phyloP scores from a whole-genome alignment of 2,888 invertebrate genomes.

The Drosophila borborema region DNA sequence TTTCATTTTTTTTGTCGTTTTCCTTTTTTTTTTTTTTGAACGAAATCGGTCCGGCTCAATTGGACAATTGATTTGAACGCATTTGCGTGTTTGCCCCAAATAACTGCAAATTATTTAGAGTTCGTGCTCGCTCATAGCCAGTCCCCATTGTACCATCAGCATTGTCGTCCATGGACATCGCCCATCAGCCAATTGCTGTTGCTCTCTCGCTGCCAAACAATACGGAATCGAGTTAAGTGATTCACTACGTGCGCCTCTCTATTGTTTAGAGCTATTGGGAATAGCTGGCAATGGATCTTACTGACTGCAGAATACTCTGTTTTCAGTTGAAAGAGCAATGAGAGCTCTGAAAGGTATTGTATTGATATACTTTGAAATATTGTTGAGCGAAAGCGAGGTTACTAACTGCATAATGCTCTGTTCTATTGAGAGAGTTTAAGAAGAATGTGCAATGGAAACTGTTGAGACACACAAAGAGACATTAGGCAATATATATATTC shows the following conservation, averaged over 20 bases:
- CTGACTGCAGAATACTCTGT: background rate
- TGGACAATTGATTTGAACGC: conserved; percentile 83
- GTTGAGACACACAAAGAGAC: too few relatives aligned
- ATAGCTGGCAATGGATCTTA: conserved; percentile 7
- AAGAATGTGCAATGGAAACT: too few relatives aligned
- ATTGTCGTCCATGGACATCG: conserved; percentile 33
- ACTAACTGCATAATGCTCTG: background rate
- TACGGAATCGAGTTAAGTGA: conserved; percentile 76
- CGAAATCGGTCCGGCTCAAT: conserved; percentile 65
- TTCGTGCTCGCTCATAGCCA: conserved; percentile 25
- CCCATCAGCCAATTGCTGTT: conserved; percentile 27
- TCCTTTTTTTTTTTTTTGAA: conserved; percentile 31
- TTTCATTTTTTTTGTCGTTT: conserved; percentile 9
- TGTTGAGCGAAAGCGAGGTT: background rate
- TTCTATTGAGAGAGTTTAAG: background rate
- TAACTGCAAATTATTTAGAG: conserved; percentile 76
- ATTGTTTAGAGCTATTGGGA: conserved; percentile 20
- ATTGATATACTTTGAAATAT: background rate
- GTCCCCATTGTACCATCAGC: conserved; percentile 64
- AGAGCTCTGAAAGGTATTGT: background rate
- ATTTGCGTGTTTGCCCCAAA: conserved; percentile 82
- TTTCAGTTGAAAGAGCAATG: background rate
- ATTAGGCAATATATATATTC: too few relatives aligned
- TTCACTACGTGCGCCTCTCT: conserved; percentile 73
- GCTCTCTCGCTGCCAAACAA: conserved; percentile 13